Percentiles rank a stretch among this genome's conserved stretches.
Conservation (phyloP, 2,888 invertebrate species). For the Calameuta filiformis region DNA sequence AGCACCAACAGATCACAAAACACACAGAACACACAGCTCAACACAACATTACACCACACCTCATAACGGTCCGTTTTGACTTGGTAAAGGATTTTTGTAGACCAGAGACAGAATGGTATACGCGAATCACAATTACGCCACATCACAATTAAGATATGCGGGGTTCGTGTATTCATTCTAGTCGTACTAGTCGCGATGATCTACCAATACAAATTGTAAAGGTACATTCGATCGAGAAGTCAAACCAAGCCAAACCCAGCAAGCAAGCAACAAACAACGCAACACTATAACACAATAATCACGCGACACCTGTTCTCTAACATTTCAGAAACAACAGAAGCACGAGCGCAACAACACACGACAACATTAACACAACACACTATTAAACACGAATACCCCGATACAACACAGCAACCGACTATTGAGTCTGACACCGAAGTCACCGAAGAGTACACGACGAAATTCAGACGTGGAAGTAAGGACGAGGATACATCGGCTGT, state of each 20-base stretch:
- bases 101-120: not conserved
- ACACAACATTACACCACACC: slow-evolving; percentile 62
- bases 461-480: slow-evolving; percentile 53
- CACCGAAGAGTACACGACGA: slow-evolving; percentile 60
- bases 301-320: slow-evolving; percentile 55
- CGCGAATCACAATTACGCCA: not conserved
- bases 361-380: slow-evolving; percentile 54
- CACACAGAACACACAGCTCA: slow-evolving; percentile 61
- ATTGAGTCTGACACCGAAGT: slow-evolving; percentile 58
- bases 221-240: slow-evolving; percentile 35
- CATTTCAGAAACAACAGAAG: slow-evolving; percentile 65
- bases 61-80: slow-evolving; percentile 26
- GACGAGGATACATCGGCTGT: slow-evolving; percentile 54
- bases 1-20: slow-evolving; percentile 27
- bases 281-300: slow-evolving; percentile 42
- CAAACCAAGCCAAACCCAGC: slow-evolving; percentile 43
- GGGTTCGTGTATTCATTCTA: not conserved
- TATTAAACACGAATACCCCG: slow-evolving; percentile 51
- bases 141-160: not conserved
- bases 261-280: slow-evolving; percentile 31
- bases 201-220: not conserved
- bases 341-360: slow-evolving; percentile 52
- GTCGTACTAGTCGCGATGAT: not conserved
- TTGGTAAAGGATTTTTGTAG: not conserved
- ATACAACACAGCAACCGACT: slow-evolving; percentile 45